Evolutionary conservation across 2,888 invertebrate species (phyloP).

Genomic region (Gastracanthus pulcherrimus): DNA sequence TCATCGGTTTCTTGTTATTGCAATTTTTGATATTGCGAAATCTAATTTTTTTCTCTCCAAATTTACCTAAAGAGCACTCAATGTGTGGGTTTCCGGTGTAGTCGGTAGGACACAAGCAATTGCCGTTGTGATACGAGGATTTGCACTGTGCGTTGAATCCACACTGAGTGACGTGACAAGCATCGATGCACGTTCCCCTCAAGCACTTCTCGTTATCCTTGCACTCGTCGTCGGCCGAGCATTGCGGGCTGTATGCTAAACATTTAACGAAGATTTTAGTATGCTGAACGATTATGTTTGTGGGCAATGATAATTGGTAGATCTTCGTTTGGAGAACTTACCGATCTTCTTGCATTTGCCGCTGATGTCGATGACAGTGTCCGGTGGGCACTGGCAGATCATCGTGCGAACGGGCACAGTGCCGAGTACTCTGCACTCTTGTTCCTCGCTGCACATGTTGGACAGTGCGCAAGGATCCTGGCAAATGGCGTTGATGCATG

Average conservation of each 20-base stretch:
- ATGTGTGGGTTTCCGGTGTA: slow-evolving; percentile 88
- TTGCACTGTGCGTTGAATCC: slow-evolving; percentile 91
- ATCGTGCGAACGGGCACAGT: slow-evolving; percentile 89
- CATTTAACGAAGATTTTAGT: background rate
- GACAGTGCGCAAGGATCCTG: slow-evolving; percentile 87
- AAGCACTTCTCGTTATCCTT: slow-evolving; percentile 86
- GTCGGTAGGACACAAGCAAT: slow-evolving; percentile 88
- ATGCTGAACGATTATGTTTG: background rate
- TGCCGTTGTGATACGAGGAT: slow-evolving; percentile 86
- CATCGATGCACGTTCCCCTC: slow-evolving; percentile 87
- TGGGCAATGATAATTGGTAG: background rate
- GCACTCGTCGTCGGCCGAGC: slow-evolving; percentile 87
- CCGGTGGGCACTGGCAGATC: slow-evolving; percentile 91
- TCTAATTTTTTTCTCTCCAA: no score
- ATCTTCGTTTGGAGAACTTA: slow-evolving; percentile 61
- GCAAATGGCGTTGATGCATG: slow-evolving; percentile 88
- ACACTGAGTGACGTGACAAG: slow-evolving; percentile 88
- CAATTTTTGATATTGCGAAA: no score
- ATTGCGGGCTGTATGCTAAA: slow-evolving; percentile 71
- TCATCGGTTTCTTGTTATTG: no score
- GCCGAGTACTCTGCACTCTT: slow-evolving; percentile 88
- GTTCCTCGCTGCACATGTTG: slow-evolving; percentile 87
- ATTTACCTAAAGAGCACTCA: slow-evolving; percentile 85
- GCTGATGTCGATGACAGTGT: slow-evolving; percentile 86
- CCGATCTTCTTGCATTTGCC: slow-evolving; percentile 84